phyloP scores from a whole-genome alignment of 2,113 vertebrate genomes.

The Pelecanus crispus region DNA sequence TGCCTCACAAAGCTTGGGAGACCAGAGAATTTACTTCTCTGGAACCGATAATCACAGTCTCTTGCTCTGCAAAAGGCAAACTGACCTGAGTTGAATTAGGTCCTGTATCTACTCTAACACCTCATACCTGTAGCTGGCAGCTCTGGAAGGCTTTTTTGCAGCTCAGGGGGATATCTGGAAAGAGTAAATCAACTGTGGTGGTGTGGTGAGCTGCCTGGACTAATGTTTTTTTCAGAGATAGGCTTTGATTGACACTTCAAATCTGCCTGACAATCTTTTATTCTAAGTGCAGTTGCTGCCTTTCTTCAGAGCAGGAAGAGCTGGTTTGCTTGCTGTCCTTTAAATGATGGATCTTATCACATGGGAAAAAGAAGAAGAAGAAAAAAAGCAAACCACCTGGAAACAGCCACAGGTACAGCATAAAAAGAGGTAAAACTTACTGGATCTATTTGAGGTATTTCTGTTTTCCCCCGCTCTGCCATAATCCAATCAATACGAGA shows the following conservation, averaged over 20 bases:
- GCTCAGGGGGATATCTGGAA: conserved; percentile 20
- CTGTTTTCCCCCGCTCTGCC: background rate
- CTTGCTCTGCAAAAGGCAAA: background rate
- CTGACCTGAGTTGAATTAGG: background rate
- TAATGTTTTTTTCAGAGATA: conserved; percentile 34
- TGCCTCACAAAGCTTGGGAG: background rate
- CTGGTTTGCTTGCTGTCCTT: conserved; percentile 34
- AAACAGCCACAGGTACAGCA: conserved; percentile 7
- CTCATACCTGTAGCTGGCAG: background rate
- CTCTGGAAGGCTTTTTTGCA: background rate
- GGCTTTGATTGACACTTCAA: conserved; percentile 46
- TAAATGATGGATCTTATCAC: conserved; percentile 16
- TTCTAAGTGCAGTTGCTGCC: conserved; percentile 18
- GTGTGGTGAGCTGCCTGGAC: conserved; percentile 1
- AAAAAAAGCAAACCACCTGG: background rate
- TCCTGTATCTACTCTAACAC: background rate
- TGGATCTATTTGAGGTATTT: background rate
- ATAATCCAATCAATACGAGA: background rate
- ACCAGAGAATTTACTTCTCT: background rate
- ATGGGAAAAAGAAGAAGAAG: background rate
- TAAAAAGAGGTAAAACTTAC: conserved; percentile 5
- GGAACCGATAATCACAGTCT: background rate
- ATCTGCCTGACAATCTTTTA: conserved; percentile 45
- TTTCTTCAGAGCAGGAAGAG: conserved; percentile 29
- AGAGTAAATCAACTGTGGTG: conserved; percentile 2